A percentile compares a stretch with the other conserved stretches of the same genome.
Evolutionary conservation across 2,797 vertebrate genomes (phyloP).

Genomic region (Typhlichthys eigenmanni): DNA sequence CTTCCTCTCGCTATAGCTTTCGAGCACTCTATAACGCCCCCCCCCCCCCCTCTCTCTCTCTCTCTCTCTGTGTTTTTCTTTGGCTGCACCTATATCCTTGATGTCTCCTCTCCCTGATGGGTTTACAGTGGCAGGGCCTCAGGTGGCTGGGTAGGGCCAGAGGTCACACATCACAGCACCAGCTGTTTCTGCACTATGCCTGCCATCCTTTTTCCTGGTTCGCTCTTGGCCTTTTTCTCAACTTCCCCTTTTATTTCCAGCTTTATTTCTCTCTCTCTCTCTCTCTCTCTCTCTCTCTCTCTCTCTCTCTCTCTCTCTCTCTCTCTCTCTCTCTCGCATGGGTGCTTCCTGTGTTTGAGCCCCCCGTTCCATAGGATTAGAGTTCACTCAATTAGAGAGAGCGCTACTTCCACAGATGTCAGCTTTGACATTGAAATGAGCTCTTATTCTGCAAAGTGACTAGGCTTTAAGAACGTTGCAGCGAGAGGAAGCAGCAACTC

Average conservation of each 20-base stretch:
- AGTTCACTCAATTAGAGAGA: constrained; percentile 71
- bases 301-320: constrained; percentile 28
- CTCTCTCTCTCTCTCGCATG: constrained; percentile 46
- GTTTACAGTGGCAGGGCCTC: constrained; percentile 29
- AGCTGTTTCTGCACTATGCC: not conserved
- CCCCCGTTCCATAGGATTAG: constrained; percentile 68
- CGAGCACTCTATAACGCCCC: too few relatives aligned
- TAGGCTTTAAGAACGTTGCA: constrained; percentile 69
- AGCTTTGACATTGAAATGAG: constrained; percentile 84
- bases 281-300: constrained; percentile 8
- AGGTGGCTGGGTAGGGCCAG: constrained; percentile 45
- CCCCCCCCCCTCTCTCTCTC: too few relatives aligned
- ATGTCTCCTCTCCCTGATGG: constrained; percentile 37
- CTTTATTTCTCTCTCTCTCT: constrained; percentile 11
- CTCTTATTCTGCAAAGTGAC: constrained; percentile 68
- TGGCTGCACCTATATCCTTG: not conserved
- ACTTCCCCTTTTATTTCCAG: constrained; percentile 20
- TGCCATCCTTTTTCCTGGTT: not conserved
- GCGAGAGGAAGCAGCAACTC: constrained; percentile 56
- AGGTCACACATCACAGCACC: constrained; percentile 37
- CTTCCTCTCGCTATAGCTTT: too few relatives aligned
- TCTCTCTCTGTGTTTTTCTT: too few relatives aligned
- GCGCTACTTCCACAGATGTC: constrained; percentile 78
- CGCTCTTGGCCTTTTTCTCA: constrained; percentile 14
- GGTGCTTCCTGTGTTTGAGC: constrained; percentile 62